Evolutionary conservation across 35 echinoderm and acorn worm genomes (phyloP).

Genomic region (Apostichopus japonicus): DNA sequence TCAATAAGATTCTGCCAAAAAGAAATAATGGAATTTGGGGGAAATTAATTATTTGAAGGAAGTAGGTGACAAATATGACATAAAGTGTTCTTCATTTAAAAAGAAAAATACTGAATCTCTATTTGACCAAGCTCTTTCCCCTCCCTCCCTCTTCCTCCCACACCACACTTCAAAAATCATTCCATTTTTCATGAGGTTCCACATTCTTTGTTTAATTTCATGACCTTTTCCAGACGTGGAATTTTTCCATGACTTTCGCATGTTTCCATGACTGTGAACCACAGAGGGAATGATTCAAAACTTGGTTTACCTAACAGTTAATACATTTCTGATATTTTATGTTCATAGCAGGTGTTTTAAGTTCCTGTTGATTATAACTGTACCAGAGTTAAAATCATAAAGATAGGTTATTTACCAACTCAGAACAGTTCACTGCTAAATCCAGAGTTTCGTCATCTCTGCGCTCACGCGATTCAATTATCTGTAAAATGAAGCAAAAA

Average conservation of each 20-base stretch:
- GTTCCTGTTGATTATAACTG: too few relatives aligned
- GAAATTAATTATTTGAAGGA: too few relatives aligned
- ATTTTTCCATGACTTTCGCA: too few relatives aligned
- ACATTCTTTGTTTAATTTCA: not conserved
- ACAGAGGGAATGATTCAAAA: too few relatives aligned
- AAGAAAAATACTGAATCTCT: not conserved
- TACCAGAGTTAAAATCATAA: not conserved
- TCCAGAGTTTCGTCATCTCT: slow-evolving; percentile 27
- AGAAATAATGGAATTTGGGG: too few relatives aligned
- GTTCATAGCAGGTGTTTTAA: too few relatives aligned
- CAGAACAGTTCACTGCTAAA: slow-evolving; percentile 73
- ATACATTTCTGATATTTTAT: too few relatives aligned
- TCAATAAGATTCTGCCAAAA: slow-evolving; percentile 83
- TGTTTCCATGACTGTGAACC: too few relatives aligned
- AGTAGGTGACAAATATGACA: too few relatives aligned
- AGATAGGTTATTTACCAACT: slow-evolving; percentile 65
- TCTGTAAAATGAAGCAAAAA: slow-evolving; percentile 39
- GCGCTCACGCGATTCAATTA: slow-evolving; percentile 82
- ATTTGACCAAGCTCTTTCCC: not conserved
- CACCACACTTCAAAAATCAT: not conserved
- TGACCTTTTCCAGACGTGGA: too few relatives aligned
- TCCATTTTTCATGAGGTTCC: not conserved
- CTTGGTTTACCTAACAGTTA: too few relatives aligned
- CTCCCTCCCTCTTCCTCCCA: not conserved
- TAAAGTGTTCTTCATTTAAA: not conserved